These are phyloP conservation scores for Tinea semifulvella DNA, from an alignment of 2,888 invertebrate genomes.

Conservation along the genomic window DNA sequence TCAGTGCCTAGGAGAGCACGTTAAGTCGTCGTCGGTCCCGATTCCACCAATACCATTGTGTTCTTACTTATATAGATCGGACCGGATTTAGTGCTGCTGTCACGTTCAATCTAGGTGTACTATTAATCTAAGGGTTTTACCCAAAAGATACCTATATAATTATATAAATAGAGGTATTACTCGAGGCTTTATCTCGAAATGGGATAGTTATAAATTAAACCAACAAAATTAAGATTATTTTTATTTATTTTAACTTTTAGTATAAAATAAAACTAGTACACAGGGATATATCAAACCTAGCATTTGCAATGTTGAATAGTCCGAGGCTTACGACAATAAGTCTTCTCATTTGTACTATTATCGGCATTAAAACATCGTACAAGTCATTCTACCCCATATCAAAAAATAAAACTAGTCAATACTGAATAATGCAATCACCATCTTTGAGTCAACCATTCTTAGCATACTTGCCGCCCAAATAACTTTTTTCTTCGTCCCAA, in stretches of 20 bases:
- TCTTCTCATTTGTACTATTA: slow-evolving; percentile 70
- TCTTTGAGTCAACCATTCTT: slow-evolving; percentile 38
- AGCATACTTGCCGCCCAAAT: not conserved
- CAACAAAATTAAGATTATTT: slow-evolving; percentile 35
- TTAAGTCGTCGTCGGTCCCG: too few species aligned
- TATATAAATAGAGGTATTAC: too few species aligned
- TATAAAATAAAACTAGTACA: slow-evolving; percentile 70
- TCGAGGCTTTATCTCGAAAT: too few species aligned
- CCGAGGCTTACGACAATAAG: slow-evolving; percentile 68
- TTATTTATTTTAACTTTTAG: slow-evolving; percentile 67
- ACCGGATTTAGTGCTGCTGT: too few species aligned
- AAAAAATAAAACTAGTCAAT: slow-evolving; percentile 54
- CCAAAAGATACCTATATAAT: too few species aligned
- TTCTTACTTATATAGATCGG: too few species aligned
- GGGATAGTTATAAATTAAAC: too few species aligned
- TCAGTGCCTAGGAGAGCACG: too few species aligned
- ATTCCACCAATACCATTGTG: too few species aligned
- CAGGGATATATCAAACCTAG: slow-evolving; percentile 69
- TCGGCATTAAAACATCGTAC: slow-evolving; percentile 65
- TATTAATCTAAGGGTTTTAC: too few species aligned
- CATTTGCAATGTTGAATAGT: slow-evolving; percentile 67
- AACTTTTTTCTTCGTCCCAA: too few species aligned
- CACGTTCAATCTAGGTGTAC: too few species aligned
- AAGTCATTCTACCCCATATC: slow-evolving; percentile 52
- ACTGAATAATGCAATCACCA: slow-evolving; percentile 64